Evolutionary conservation across 2,888 invertebrate species (phyloP), one percentile per base, ranked within the genome.

Genomic region (Adineta ricciae): DNA sequence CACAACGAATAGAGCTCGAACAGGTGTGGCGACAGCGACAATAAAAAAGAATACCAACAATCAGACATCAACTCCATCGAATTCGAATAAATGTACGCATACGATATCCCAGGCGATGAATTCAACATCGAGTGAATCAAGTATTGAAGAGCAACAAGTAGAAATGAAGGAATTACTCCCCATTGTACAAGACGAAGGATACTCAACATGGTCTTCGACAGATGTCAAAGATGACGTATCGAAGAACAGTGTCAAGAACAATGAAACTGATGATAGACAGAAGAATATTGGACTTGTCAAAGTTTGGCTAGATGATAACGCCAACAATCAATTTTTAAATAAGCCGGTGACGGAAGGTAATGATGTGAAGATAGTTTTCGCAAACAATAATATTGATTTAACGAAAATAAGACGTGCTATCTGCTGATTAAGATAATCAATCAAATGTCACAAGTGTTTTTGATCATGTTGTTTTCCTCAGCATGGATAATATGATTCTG

Each of bases 91-190:
- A 78, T 41, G 2, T 38, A 78, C 78, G 2, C 7, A n/a, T 41
- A 3, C 41, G 41, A 78, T 5, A 41, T n/a, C 4, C 0, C 24
- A 78, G 5, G 24, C 41, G 1, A 19, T 78, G 41, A 78, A 78
- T n/a, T 41, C 78, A 41, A 41, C 78, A 78, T 78, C 78, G 4
- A 78, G 78, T 78, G 78, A 78, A 41, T 78, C 78, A 4, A 78
- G 78, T 24, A 78, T 78, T 78, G 78, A 78, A 78, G 78, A 78
- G n/a, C 38, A 41, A 78, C 41, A 78, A n/a, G 3, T 3, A 64
- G 16, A 64, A 27, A 36, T 36, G 1, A 64, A 64, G 32, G 32
- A 64, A 32, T 7, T 64, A 16, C 19, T 64, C 27, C 32, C 64
- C 0, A 64, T 64, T 36, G 9, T 78, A 21, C 41, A 41, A 41